A percentile compares a stretch with the other conserved stretches of the same genome.
Conservation (phyloP, 2,113 vertebrate genomes). For the Eublepharis macularius region DNA sequence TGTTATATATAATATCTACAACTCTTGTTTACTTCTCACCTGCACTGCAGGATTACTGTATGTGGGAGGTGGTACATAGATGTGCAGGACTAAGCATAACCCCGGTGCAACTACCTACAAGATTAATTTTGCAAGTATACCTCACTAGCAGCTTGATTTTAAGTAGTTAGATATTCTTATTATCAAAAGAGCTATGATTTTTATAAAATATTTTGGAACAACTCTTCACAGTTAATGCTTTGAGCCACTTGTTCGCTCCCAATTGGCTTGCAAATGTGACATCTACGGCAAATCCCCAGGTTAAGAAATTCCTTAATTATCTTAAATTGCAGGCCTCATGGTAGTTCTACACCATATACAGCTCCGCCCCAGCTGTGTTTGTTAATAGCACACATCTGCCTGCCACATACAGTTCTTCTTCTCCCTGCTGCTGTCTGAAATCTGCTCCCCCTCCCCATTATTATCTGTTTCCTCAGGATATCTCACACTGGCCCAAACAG, state of each 20-base stretch:
- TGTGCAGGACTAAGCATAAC: constrained; percentile 9
- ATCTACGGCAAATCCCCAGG: neutral
- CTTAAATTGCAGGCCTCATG: constrained; percentile 36
- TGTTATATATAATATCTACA: neutral
- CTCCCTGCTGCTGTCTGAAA: neutral
- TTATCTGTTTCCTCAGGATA: neutral
- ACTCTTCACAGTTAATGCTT: neutral
- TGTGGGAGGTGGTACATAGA: constrained; percentile 21
- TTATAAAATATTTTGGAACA: neutral
- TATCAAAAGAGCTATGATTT: neutral
- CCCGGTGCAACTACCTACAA: neutral
- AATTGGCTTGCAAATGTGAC: neutral
- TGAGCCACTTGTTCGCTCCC: rapidly evolving
- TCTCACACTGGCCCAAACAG: neutral
- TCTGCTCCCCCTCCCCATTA: rapidly evolving
- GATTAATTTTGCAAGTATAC: constrained; percentile 29
- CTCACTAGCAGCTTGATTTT: neutral
- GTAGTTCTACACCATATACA: neutral
- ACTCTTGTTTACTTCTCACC: constrained; percentile 23
- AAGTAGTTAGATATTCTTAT: constrained; percentile 4
- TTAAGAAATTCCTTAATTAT: rapidly evolving
- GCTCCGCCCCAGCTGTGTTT: neutral
- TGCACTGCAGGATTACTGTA: neutral
- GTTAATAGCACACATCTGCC: constrained; percentile 3
- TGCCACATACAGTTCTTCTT: neutral